Evolutionary conservation across 2,113 vertebrate species (phyloP).

Genomic region (Rhodinocichla rosea): DNA sequence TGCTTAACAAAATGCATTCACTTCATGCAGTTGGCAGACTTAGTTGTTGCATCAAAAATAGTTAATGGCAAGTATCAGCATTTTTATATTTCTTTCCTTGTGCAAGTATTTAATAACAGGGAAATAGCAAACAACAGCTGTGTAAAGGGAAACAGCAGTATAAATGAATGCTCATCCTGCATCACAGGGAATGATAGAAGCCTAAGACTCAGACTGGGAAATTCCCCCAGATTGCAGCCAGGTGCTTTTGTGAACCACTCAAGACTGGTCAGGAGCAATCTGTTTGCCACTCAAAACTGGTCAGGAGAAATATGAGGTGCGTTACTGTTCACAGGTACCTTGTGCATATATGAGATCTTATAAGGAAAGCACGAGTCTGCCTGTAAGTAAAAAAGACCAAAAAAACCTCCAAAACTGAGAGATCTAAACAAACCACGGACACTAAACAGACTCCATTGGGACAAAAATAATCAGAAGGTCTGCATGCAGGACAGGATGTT

Average conservation of each 20-base stretch:
- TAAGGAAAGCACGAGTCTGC: not conserved
- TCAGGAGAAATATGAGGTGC: not conserved
- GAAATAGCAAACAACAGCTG: constrained; percentile 70
- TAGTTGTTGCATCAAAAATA: constrained; percentile 68
- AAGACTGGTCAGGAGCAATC: not conserved
- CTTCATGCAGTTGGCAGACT: constrained; percentile 64
- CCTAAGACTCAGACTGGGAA: constrained; percentile 24
- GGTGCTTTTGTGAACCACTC: not conserved
- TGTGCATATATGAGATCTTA: not conserved
- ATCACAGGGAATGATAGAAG: not conserved
- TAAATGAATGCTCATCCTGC: constrained; percentile 55
- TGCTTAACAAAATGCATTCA: constrained; percentile 68
- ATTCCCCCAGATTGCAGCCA: constrained; percentile 23
- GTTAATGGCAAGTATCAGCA: constrained; percentile 68
- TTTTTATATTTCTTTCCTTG: constrained; percentile 67
- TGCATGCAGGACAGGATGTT: not conserved
- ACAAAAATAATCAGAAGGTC: not conserved
- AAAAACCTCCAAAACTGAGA: not conserved
- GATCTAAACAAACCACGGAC: not conserved
- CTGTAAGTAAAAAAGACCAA: not conserved
- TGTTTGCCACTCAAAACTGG: not conserved
- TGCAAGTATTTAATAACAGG: constrained; percentile 68
- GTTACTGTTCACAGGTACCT: not conserved
- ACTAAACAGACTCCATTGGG: not conserved
- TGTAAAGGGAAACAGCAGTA: constrained; percentile 60